Conservation (phyloP, 2,797 vertebrate species). For the Margarornis squamiger region DNA sequence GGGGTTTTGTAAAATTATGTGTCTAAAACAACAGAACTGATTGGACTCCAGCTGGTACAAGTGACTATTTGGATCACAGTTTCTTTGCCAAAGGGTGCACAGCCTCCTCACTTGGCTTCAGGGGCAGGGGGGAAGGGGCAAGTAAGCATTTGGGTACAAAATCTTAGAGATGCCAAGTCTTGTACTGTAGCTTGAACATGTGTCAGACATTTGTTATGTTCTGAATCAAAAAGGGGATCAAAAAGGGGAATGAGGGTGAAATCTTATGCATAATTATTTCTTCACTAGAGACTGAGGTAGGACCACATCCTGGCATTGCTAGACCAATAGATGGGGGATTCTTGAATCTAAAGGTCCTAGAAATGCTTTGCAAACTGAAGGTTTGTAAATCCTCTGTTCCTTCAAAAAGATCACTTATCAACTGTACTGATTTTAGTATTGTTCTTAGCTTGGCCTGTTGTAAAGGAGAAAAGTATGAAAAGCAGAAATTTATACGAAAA, state of each 20-base stretch:
- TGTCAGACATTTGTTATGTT: background rate
- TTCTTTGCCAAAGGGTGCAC: background rate
- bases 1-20: background rate
- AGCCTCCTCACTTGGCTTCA: background rate
- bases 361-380: background rate
- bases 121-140: background rate
- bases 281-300: background rate
- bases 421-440: background rate
- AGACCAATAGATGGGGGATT: background rate
- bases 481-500: background rate
- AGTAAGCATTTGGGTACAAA: background rate
- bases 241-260: background rate
- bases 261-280: background rate
- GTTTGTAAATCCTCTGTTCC: background rate
- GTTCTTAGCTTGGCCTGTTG: background rate
- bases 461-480: constrained; percentile 4
- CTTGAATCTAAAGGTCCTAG: background rate
- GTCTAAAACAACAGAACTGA: background rate
- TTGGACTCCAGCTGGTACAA: background rate
- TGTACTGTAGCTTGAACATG: background rate
- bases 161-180: background rate
- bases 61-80: background rate
- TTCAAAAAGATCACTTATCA: background rate
- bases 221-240: background rate
- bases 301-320: background rate